These are phyloP conservation scores for Hyposmocoma kahamanoa DNA, from an alignment of 1,140 invertebrate species.

Conservation along the genomic window DNA sequence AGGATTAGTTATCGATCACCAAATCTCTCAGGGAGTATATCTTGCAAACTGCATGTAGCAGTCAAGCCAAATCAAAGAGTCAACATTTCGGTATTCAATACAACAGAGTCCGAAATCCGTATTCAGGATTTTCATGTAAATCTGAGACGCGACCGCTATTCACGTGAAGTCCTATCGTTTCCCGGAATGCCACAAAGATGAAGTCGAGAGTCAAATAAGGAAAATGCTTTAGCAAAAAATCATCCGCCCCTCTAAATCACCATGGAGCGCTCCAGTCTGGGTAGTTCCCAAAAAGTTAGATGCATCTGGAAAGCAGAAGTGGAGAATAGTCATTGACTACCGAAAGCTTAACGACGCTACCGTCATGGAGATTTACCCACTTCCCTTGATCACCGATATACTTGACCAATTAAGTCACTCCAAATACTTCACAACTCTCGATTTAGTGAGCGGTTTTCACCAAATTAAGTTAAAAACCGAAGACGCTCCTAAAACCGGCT, in stretches of 20 bases:
- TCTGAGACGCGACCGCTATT: conserved; percentile 16
- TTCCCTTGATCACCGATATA: conserved; percentile 65
- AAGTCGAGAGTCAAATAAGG: conserved; percentile 48
- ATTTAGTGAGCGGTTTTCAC: conserved; percentile 40
- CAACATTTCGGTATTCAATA: background rate
- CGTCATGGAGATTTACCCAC: conserved; percentile 59
- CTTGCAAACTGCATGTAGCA: background rate
- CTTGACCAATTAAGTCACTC: conserved; percentile 34
- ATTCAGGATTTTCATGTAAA: conserved; percentile 11
- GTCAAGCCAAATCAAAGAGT: background rate
- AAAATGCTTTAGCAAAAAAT: conserved; percentile 54
- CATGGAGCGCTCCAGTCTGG: conserved; percentile 49
- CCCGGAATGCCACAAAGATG: conserved; percentile 30
- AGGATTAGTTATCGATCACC: background rate
- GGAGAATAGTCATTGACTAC: conserved; percentile 51
- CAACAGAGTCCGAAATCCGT: background rate
- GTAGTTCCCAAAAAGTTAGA: conserved; percentile 52
- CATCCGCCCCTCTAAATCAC: conserved; percentile 36
- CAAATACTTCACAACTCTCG: conserved; percentile 37
- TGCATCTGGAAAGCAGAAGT: conserved; percentile 47
- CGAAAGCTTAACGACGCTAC: conserved; percentile 47
- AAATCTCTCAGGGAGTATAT: background rate
- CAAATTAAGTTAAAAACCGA: conserved; percentile 23
- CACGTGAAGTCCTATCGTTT: conserved; percentile 23
- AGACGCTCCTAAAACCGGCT: background rate